These are phyloP conservation scores for Eilema depressum DNA, from an alignment of 2,888 invertebrate species.

Conservation along the genomic window DNA sequence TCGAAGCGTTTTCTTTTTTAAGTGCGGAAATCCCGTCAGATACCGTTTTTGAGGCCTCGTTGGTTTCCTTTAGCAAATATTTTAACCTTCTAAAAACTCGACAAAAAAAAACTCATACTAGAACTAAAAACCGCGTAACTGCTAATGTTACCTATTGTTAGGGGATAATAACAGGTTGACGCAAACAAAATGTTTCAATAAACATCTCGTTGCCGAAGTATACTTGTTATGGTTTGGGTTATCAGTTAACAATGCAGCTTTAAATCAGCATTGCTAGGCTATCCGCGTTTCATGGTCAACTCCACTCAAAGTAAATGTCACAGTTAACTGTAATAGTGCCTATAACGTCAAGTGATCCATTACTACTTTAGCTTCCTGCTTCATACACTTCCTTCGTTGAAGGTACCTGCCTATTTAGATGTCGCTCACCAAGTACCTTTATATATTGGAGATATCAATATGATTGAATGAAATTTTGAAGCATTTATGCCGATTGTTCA, in stretches of 20 bases:
- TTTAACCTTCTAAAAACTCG: neutral
- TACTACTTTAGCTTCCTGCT: slow-evolving; percentile 61
- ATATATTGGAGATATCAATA: no score
- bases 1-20: no score
- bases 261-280: slow-evolving; percentile 69
- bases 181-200: slow-evolving; percentile 16
- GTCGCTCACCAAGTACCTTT: neutral
- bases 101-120: neutral
- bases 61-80: neutral
- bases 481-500: no score
- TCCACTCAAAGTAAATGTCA: slow-evolving; percentile 71
- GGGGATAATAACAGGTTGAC: slow-evolving; percentile 12
- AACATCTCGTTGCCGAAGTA: slow-evolving; percentile 20
- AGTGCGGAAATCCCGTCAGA: no score
- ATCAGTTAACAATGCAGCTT: slow-evolving; percentile 37
- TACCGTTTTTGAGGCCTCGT: no score
- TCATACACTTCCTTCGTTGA: slow-evolving; percentile 48
- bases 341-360: slow-evolving; percentile 50
- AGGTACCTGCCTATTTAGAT: neutral
- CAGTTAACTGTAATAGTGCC: slow-evolving; percentile 42
- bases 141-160: slow-evolving; percentile 13
- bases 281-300: slow-evolving; percentile 73
- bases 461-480: no score
- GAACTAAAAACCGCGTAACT: neutral
- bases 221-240: slow-evolving; percentile 23